Percentiles rank a stretch among this genome's conserved stretches.
Conservation (phyloP, 1,140 invertebrate species). For the Diplogasteroides magnus region DNA sequence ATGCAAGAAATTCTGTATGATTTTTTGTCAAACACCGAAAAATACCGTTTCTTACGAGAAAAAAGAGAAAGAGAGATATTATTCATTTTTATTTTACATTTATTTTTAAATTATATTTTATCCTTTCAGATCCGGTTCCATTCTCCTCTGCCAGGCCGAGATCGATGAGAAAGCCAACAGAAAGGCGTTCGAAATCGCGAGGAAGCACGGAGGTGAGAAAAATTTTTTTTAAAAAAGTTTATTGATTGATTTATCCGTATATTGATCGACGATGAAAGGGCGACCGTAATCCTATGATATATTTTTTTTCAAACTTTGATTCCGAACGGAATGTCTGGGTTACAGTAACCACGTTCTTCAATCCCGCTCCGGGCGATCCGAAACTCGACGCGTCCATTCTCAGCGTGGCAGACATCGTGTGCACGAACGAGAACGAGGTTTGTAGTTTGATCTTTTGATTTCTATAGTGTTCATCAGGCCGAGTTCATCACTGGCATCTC, state of each 20-base stretch:
- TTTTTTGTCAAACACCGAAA: too few relatives aligned
- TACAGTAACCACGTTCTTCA: constrained; percentile 60
- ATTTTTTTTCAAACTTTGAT: too few relatives aligned
- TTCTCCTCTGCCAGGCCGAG: constrained; percentile 83
- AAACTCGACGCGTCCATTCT: constrained; percentile 55
- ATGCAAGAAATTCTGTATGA: too few relatives aligned
- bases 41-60: too few relatives aligned
- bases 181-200: constrained; percentile 70
- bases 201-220: constrained; percentile 64
- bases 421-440: constrained; percentile 61
- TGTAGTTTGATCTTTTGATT: neutral
- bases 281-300: too few relatives aligned
- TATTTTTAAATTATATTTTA: too few relatives aligned
- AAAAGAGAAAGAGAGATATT: too few relatives aligned
- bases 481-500: constrained; percentile 67
- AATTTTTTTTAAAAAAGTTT: too few relatives aligned
- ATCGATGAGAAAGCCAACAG: constrained; percentile 70
- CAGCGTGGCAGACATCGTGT: constrained; percentile 57
- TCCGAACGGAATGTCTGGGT: too few relatives aligned
- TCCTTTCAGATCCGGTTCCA: constrained; percentile 64
- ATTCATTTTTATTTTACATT: too few relatives aligned
- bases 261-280: too few relatives aligned
- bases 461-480: constrained; percentile 57
- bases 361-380: constrained; percentile 58
- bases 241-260: too few relatives aligned